A percentile compares a stretch with the other conserved stretches of the same genome.
These are phyloP conservation scores for Belonocnema kinseyi DNA, from an alignment of 1,140 invertebrate genomes.

Conservation along the genomic window DNA sequence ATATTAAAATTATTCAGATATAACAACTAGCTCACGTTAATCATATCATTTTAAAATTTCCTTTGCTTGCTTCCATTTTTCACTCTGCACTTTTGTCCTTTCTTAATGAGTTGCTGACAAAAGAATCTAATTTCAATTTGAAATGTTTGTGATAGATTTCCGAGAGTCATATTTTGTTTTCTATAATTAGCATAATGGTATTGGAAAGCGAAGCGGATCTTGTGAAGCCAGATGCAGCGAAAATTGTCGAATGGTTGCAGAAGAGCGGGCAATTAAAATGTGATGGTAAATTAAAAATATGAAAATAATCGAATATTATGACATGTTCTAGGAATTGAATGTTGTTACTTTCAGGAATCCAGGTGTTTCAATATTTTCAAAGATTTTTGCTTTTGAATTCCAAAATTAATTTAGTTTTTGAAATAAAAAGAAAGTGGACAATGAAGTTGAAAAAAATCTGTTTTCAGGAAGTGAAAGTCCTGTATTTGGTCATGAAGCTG, in stretches of 20 bases:
- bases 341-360: conserved; percentile 60
- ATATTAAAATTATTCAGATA: too few species aligned
- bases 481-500: conserved; percentile 65
- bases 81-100: too few species aligned
- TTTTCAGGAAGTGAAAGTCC: conserved; percentile 73
- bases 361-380: too few species aligned
- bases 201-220: conserved; percentile 57
- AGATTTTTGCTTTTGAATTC: too few species aligned
- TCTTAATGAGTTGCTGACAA: too few species aligned
- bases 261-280: conserved; percentile 52
- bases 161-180: background rate
- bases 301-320: background rate
- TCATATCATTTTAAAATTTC: too few species aligned
- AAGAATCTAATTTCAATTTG: too few species aligned
- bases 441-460: background rate
- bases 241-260: conserved; percentile 56
- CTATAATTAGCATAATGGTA: conserved; percentile 47
- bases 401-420: background rate
- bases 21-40: too few species aligned
- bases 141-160: too few species aligned
- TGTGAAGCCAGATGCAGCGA: conserved; percentile 47
- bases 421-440: background rate
- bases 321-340: conserved; percentile 68
- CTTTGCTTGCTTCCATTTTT: too few species aligned
- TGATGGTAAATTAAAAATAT: conserved; percentile 49